Base-by-base conservation (phyloP, 2,888 invertebrate species). In the Globia sparganii region DNA sequence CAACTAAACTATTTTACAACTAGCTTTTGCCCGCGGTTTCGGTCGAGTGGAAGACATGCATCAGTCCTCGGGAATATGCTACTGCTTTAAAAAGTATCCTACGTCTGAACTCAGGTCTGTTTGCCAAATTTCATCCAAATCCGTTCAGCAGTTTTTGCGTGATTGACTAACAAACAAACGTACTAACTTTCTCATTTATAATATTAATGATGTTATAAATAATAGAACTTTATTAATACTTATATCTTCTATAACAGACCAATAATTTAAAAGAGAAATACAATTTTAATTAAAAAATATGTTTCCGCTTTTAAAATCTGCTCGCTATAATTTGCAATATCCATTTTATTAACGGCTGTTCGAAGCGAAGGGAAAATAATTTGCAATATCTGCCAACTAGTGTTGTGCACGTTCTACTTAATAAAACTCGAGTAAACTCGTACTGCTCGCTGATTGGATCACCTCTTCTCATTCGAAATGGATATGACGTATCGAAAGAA, bases 401-500 rank as follows among this genome's bases (percentile, higher is more conserved):
- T 75, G 46, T 8, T n/a, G 71, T n/a, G 49, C 28, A 25, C 40
- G 5, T 31, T 9, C 18, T 46, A 49, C 49, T 6, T 49, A n/a
- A 6, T 34, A 34, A 25, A 18, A 25, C 13, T 37, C n/a, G 46
- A 59, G 11, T 59, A 21, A 31, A 40, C 13, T 8, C 69, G 31
- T 56, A 25, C 15, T 18, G 8, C 21, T 28, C 28, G 18, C 69
- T 69, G 25, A 69, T 69, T 77, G 46, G 25, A 56, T 56, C 13
- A 37, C 34, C 53, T 21, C 28, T 31, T 69, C 56, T 37, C 15
- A 37, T 43, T 74, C 53, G 56, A 5, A n/a, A 56, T n/a, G n/a
- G 25, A 75, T 61, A 61, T 77, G 56, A 53, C 69, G 46, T 75
- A 66, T 37, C 13, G 64, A 70, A 25, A 46, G 11, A 13, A 43